These are phyloP conservation scores for Columba livia DNA, from an alignment of 2,113 vertebrate species.

Conservation along the genomic window DNA sequence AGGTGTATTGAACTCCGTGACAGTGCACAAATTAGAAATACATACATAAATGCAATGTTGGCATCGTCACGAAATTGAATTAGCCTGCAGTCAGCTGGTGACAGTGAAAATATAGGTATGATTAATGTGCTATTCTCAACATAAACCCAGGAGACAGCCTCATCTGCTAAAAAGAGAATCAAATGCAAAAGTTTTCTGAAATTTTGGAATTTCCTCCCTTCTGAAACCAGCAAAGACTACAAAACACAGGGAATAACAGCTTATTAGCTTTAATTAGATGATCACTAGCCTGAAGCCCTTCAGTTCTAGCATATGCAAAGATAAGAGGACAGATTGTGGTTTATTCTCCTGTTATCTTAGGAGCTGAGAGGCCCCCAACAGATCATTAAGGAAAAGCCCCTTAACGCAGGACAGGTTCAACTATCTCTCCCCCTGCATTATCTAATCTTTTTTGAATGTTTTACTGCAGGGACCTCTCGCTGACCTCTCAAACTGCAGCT, in stretches of 20 bases:
- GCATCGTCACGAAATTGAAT: neutral
- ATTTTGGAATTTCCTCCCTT: neutral
- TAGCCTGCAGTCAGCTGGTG: neutral
- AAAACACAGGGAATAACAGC: neutral
- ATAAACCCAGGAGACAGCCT: neutral
- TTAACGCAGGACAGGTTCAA: conserved; percentile 1
- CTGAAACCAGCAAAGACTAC: neutral
- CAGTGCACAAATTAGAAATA: neutral
- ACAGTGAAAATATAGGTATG: neutral
- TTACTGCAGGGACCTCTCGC: conserved; percentile 39
- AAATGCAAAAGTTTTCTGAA: neutral
- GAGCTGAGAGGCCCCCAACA: neutral
- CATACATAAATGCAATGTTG: neutral
- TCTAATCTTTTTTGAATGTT: conserved; percentile 56
- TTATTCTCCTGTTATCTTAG: conserved; percentile 24
- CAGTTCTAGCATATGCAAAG: neutral
- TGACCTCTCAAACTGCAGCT: conserved; percentile 41
- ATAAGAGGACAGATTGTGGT: conserved; percentile 12
- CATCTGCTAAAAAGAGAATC: neutral
- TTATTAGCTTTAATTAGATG: neutral
- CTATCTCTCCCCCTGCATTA: neutral
- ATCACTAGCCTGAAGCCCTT: neutral
- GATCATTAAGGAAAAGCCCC: conserved; percentile 38
- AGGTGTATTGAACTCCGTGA: neutral
- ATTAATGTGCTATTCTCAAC: neutral